phyloP scores from a whole-genome alignment of 2,113 vertebrate species.

The Apodemus sylvaticus region DNA sequence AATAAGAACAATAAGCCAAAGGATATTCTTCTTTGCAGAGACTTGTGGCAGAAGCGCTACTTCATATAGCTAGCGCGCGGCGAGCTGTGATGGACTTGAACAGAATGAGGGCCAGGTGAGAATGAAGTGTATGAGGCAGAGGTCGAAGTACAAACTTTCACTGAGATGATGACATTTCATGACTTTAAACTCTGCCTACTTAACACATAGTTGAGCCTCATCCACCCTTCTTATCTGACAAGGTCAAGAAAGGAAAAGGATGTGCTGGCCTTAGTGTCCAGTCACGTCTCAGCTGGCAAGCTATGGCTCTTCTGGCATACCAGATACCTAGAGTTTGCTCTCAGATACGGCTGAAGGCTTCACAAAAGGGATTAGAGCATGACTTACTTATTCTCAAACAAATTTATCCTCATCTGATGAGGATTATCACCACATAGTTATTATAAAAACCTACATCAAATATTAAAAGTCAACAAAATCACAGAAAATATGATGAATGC shows the following conservation, averaged over 20 bases:
- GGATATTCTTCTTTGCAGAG: background rate
- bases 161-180: conserved; percentile 37
- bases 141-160: background rate
- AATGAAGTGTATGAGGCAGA: conserved; percentile 28
- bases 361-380: background rate
- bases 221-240: background rate
- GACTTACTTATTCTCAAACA: background rate
- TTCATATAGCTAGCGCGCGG: background rate
- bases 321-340: background rate
- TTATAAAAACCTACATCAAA: conserved; percentile 31
- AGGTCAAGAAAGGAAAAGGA: background rate
- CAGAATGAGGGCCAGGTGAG: background rate
- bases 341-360: background rate
- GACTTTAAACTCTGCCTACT: conserved; percentile 31
- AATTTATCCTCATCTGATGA: background rate
- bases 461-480: conserved; percentile 57
- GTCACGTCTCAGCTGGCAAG: background rate
- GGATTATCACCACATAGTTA: background rate
- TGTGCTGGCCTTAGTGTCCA: background rate
- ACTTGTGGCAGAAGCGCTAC: background rate
- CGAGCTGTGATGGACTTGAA: background rate
- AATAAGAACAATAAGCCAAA: background rate
- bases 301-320: background rate
- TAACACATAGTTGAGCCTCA: conserved; percentile 25
- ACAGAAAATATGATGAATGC: conserved; percentile 29